Evolutionary conservation across 2,113 vertebrate species (phyloP).

Genomic region (Propithecus coquereli): DNA sequence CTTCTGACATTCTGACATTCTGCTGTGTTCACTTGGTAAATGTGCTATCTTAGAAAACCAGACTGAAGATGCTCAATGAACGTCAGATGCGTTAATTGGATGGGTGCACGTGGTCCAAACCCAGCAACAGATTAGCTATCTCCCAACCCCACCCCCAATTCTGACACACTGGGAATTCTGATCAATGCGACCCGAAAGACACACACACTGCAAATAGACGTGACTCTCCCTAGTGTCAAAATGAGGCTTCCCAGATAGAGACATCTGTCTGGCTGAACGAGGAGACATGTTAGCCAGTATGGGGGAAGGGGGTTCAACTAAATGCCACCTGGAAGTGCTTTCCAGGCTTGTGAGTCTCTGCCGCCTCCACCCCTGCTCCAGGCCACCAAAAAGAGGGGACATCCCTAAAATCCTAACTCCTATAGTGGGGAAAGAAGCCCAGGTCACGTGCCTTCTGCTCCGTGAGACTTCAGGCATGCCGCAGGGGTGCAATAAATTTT

Average conservation of each 20-base stretch:
- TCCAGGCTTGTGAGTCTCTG: rapidly evolving
- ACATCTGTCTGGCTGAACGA: neutral
- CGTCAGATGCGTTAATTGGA: neutral
- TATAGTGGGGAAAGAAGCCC: neutral
- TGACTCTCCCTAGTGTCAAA: neutral
- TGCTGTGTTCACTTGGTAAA: neutral
- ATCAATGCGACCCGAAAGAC: neutral
- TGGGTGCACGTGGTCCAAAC: neutral
- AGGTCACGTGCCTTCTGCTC: neutral
- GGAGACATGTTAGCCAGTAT: neutral
- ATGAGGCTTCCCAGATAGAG: neutral
- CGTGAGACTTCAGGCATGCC: neutral
- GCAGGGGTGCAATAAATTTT: neutral
- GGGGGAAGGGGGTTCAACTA: neutral
- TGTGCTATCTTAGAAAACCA: neutral
- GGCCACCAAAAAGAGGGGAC: neutral
- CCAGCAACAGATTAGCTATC: neutral
- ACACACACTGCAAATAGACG: neutral
- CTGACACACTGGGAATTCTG: neutral
- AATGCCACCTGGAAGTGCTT: neutral
- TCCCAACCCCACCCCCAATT: neutral
- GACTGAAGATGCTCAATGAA: neutral
- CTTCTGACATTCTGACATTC: neutral
- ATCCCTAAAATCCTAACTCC: neutral
- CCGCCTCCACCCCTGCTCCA: neutral